Evolutionary conservation across 2,888 invertebrate species (phyloP), one percentile per base, ranked within the genome.

Genomic region (Drosophila histrio): DNA sequence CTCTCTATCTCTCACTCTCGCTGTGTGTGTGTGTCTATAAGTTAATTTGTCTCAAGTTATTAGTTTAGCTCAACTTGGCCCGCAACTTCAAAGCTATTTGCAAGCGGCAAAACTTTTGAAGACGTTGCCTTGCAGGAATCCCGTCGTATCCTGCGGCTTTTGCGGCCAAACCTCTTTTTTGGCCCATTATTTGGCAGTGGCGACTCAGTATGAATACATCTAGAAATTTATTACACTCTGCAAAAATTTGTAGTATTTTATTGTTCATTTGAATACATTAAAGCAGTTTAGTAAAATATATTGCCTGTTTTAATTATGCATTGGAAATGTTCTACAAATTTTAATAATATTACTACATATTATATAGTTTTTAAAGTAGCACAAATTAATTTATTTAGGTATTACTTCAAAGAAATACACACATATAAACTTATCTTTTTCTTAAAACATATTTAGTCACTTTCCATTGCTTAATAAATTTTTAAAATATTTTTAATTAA

Each of bases 41-140:
- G 79, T 70, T 79, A 70, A 76, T 78, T 76, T 74, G 70, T 78
- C 75, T 57, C 54, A 52, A 74, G 70, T 63, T 76, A 76, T 76
- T 70, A 78, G 69, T 74, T 78, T 78, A 44, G 54, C 41, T 44
- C 56, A 60, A 54, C 41, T 70, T 53, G 22, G 34, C 9, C 41
- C 38, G 36, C 61, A 78, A 76, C 62, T 60, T 70, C 70, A 78
- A 76, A 74, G 74, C 53, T 49, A 63, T 60, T 67, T 63, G 57
- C 15, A 36, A 57, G 54, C 66, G 61, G 26, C 19, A 38, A 49
- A 73, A 68, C 52, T 77, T 77, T 47, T 41, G 5, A 60, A 64
- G 59, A 66, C 56, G n/a, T 26, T 39, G 38, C 36, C 50, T 24
- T 15, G n/a, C 38, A 17, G 26, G 24, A 36, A 36, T 36, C 17